Evolutionary conservation across 1,140 invertebrate genomes (phyloP), one percentile per base, ranked within the genome.

Genomic region (Sesamia nonagrioides): DNA sequence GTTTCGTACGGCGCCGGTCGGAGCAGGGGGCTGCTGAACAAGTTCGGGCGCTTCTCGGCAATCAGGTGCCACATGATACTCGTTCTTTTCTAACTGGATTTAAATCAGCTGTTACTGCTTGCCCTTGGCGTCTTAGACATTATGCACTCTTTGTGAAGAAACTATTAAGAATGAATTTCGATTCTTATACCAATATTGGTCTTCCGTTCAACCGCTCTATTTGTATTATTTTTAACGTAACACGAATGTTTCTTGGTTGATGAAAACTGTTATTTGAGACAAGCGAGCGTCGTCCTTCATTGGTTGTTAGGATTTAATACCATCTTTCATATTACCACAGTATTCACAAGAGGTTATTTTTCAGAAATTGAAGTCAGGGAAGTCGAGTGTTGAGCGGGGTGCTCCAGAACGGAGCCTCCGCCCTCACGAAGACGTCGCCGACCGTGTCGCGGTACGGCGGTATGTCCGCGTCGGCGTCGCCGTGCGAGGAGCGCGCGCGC

Each of bases 31-130:
- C 87, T 91, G 88, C 89, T 91, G 90, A 94, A 94, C 93, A 83
- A 93, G 93, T 94, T 94, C 89, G 88, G 89, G 82, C 92, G 89
- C 90, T 92, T 91, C 90, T 89, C 89, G 89, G 80, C 89, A 87
- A 88, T 92, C 91, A 93, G 91, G 91, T 94, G 93, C 89, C 90
- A 91, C 91, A 92, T 87, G 86, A 92, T 92, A 94, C 93, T 88
- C 84, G 93, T 93, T 94, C 91, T 91, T 86, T 89, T 94, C 92
- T 94, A 93, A 93, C 93, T 93, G 92, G 91, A 93, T 87, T 91
- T 82, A 84, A 82, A 92, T 91, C 92, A 94, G 92, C 93, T 93
- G 93, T 89, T 50, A 79, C 82, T 84, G 84, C 80, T 77, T 81
- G 81, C 80, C 82, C 84, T 85, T 82, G 82, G 35, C 58, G 69